Evolutionary conservation across 1,140 invertebrate species (phyloP), one percentile per base, ranked within the genome.

Genomic region (Caenorhabditis brenneri): DNA sequence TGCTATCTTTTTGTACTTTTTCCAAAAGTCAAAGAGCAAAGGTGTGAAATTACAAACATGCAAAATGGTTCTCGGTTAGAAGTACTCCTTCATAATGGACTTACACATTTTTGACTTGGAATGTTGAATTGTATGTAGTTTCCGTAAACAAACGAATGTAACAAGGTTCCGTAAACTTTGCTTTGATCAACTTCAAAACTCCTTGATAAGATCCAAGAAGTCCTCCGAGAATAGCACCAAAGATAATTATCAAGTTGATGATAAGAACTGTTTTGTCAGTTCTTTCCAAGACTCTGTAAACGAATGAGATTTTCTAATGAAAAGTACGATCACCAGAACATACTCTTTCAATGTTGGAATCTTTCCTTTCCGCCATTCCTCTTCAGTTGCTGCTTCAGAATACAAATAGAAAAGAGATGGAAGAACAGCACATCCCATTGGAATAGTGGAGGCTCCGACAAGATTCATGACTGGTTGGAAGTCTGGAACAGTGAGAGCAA

Each of bases 371-470:
- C 79, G 33, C 85, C 85, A 86, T 58, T 86, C 78, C 4, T 86
- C 84, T 58, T 86, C 85, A 33, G 65, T 79, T 2, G 85, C 80
- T 9, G 85, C 85, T 39, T 86, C 60, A 29, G 60, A 53, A 48
- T 85, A 86, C 33, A 86, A 79, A 53, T 82, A 85, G 83, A 86
- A 86, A 19, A 86, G 85, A 55, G 69, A 80, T 27, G 85, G 85
- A 53, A 86, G 81, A 22, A 86, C 65, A 15, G 81, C 85, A 79
- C 85, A 86, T 12, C 83, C 85, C 42, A 86, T 79, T 27, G 85
- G 85, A 60, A 86, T 86, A 9, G 85, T 86, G 0, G 85, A 85
- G 0, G 85, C 84, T 22, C 84, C 83, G 22, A 86, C 85, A 29
- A 86, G 39, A 65, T 85, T 85, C 85, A 86, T 86, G 19, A 86